A percentile compares a stretch with the other conserved stretches of the same genome.
phyloP scores from a whole-genome alignment of 92 coral and sea anemone genomes.

The Heliopora coerulea region DNA sequence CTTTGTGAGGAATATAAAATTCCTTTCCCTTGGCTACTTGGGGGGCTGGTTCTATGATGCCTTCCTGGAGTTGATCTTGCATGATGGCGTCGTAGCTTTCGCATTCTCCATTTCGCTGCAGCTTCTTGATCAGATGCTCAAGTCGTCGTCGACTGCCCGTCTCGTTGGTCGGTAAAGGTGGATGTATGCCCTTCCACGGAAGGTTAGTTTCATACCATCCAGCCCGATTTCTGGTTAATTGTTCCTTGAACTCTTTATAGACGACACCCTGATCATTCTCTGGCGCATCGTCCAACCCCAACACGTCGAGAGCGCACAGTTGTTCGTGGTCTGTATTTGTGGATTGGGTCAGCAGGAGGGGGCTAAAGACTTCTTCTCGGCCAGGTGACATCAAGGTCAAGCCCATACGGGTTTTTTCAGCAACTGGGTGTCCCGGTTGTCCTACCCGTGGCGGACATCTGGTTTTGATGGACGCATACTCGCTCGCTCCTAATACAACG shows the following conservation, averaged over 20 bases:
- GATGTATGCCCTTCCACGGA: constrained; percentile 25
- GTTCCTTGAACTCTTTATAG: constrained; percentile 10
- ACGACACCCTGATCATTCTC: constrained; percentile 10
- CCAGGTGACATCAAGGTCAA: constrained; percentile 23
- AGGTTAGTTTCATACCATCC: constrained; percentile 39
- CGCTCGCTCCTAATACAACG: constrained; percentile 15
- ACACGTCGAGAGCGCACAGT: constrained; percentile 2
- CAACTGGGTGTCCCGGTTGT: constrained; percentile 1
- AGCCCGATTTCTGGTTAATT: constrained; percentile 2
- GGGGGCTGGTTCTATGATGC: constrained; percentile 2
- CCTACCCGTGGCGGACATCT: background rate
- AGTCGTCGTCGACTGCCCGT: constrained; percentile 15
- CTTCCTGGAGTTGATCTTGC: background rate
- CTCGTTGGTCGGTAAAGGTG: constrained; percentile 13
- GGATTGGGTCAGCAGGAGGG: constrained; percentile 15
- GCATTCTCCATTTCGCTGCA: background rate
- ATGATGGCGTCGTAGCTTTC: constrained; percentile 5
- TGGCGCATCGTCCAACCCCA: constrained; percentile 5
- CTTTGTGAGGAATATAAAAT: constrained; percentile 30
- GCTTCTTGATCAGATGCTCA: background rate
- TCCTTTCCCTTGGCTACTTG: background rate
- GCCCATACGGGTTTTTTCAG: constrained; percentile 4
- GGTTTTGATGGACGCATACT: constrained; percentile 28
- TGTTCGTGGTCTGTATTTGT: constrained; percentile 13
- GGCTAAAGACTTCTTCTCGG: background rate